Conservation (phyloP, 2,113 vertebrate species). For the Clinocottus analis region DNA sequence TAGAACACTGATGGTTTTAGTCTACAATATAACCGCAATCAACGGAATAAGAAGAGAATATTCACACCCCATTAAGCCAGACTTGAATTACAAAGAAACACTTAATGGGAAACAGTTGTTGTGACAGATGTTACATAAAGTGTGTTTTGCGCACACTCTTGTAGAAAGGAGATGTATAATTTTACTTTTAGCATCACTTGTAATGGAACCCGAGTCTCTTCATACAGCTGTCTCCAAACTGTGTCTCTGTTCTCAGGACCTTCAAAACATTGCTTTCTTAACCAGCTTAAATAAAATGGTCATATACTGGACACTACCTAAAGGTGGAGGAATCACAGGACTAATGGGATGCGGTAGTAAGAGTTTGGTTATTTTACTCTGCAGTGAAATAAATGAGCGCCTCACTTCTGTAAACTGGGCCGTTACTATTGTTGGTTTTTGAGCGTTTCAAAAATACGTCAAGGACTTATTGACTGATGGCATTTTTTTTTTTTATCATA, state of each 20-base stretch:
- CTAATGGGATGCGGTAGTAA: not conserved
- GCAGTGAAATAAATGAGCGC: too few species aligned
- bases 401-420: not conserved
- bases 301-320: not conserved
- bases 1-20: not conserved
- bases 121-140: constrained; percentile 4
- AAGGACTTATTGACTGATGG: too few species aligned
- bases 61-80: not conserved
- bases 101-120: not conserved
- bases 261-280: not conserved
- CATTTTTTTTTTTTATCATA: too few species aligned
- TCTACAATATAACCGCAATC: not conserved
- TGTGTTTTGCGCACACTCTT: not conserved
- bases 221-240: not conserved
- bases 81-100: not conserved
- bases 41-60: not conserved
- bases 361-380: not conserved
- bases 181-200: not conserved
- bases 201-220: not conserved
- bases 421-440: not conserved
- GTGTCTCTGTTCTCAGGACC: not conserved
- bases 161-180: not conserved
- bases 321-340: not conserved
- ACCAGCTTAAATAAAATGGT: not conserved
- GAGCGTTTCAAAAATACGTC: too few species aligned